phyloP scores from a whole-genome alignment of 2,113 vertebrate species.

The Phycodurus eques region DNA sequence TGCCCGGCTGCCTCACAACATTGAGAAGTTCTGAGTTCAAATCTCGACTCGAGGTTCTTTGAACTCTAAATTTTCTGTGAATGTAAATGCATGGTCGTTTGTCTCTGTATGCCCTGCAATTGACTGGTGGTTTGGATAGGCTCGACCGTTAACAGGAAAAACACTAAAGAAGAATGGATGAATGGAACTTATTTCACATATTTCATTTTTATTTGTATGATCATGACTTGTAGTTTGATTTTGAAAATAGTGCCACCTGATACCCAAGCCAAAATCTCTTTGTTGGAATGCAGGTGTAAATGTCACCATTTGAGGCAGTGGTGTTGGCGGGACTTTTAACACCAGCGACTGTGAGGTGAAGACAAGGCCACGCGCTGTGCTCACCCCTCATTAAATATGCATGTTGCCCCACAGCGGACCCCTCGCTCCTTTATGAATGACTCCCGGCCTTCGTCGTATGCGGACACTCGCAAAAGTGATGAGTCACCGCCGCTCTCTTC shows the following conservation, averaged over 20 bases:
- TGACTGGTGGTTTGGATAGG: too few relatives aligned
- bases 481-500: slow-evolving; percentile 29
- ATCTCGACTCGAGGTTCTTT: too few relatives aligned
- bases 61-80: too few relatives aligned
- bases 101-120: too few relatives aligned
- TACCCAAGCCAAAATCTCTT: background rate
- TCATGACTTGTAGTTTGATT: too few relatives aligned
- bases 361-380: slow-evolving; percentile 40
- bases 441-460: slow-evolving; percentile 41
- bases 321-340: slow-evolving; percentile 40
- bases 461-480: slow-evolving; percentile 37
- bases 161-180: too few relatives aligned
- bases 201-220: too few relatives aligned
- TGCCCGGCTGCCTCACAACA: too few relatives aligned
- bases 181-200: too few relatives aligned
- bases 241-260: background rate
- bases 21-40: too few relatives aligned
- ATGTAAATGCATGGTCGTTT: too few relatives aligned
- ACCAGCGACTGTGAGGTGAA: slow-evolving; percentile 36
- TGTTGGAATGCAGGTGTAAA: slow-evolving; percentile 4
- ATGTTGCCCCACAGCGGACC: slow-evolving; percentile 14
- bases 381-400: slow-evolving; percentile 35
- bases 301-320: background rate
- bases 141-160: too few relatives aligned
- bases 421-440: slow-evolving; percentile 35